Evolutionary conservation across 2,888 invertebrate species (phyloP).

Genomic region (Eupithecia exiguata): DNA sequence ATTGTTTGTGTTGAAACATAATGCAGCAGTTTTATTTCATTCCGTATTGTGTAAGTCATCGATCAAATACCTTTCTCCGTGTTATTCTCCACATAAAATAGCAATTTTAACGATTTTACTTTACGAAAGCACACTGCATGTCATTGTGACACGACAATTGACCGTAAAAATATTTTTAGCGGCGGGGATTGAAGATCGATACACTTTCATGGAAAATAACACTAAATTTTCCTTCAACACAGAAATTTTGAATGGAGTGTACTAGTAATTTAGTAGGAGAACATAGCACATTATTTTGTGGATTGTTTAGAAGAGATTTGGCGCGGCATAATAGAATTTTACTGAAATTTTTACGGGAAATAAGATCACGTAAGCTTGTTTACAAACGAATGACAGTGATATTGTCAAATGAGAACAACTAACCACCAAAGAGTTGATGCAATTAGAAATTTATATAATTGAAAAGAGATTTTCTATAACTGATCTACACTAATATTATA

Average conservation of each 20-base stretch:
- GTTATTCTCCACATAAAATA: constrained; percentile 47
- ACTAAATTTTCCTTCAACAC: constrained; percentile 39
- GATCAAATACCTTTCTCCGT: constrained; percentile 68
- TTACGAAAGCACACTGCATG: constrained; percentile 70
- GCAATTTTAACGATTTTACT: constrained; percentile 71
- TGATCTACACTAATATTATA: too few species aligned
- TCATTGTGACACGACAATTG: constrained; percentile 75
- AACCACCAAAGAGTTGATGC: constrained; percentile 12
- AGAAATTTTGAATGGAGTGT: constrained; percentile 44
- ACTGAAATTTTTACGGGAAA: constrained; percentile 27
- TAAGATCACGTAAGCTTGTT: constrained; percentile 8
- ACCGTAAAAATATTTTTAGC: constrained; percentile 67
- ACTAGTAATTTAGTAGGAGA: constrained; percentile 28
- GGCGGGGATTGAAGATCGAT: constrained; percentile 53
- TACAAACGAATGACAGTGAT: constrained; percentile 26
- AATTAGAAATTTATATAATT: neutral
- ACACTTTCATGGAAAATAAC: constrained; percentile 39
- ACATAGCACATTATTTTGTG: constrained; percentile 36
- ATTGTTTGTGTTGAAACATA: constrained; percentile 46
- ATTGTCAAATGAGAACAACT: constrained; percentile 17
- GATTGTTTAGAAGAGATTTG: constrained; percentile 37
- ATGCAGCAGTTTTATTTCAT: constrained; percentile 48
- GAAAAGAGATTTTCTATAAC: neutral
- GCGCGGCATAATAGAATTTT: constrained; percentile 53
- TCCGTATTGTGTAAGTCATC: constrained; percentile 52